Evolutionary conservation across 2,888 invertebrate genomes (phyloP).

Genomic region (Camponotus fellah): DNA sequence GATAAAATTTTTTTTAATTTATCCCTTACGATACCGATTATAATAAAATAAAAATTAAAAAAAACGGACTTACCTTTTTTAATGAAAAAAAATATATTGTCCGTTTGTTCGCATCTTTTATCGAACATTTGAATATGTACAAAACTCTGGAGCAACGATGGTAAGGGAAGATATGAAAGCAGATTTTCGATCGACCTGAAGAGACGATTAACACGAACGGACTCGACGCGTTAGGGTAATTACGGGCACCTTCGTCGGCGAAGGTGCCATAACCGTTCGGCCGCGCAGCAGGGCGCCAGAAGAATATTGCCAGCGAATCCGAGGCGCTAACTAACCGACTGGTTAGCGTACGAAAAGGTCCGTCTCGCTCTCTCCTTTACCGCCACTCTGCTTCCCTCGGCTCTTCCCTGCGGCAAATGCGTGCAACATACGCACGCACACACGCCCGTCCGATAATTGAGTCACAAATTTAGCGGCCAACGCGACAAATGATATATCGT

Average conservation of each 20-base stretch:
- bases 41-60: neutral
- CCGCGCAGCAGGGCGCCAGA: conserved; percentile 75
- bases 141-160: neutral
- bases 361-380: conserved; percentile 72
- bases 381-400: conserved; percentile 60
- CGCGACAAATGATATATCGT: conserved; percentile 75
- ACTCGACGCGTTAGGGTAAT: conserved; percentile 80
- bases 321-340: conserved; percentile 75
- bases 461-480: conserved; percentile 72
- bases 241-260: conserved; percentile 74
- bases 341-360: conserved; percentile 71
- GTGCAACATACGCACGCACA: conserved; percentile 47
- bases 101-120: neutral
- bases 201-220: conserved; percentile 71
- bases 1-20: neutral
- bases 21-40: neutral
- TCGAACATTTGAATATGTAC: neutral
- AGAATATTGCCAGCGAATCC: conserved; percentile 74
- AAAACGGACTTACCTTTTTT: conserved; percentile 4
- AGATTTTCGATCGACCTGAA: conserved; percentile 67
- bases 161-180: conserved; percentile 50
- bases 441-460: conserved; percentile 68
- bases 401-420: conserved; percentile 57
- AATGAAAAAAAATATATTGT: neutral
- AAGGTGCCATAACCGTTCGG: conserved; percentile 78